These are phyloP conservation scores for Rhagologus leucostigma DNA, from an alignment of 2,113 vertebrate genomes.

Conservation along the genomic window DNA sequence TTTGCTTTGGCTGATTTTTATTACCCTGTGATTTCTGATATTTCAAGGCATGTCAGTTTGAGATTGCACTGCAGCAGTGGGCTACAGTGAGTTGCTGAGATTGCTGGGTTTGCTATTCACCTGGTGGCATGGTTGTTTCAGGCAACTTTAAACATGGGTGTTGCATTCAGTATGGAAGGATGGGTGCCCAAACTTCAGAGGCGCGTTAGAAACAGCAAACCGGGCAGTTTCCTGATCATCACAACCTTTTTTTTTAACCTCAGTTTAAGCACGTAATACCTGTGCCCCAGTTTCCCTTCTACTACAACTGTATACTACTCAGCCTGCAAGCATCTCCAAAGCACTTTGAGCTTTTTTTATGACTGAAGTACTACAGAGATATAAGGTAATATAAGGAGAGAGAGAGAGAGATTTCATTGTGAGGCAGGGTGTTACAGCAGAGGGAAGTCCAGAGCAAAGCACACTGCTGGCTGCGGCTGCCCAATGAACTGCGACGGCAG, in stretches of 20 bases:
- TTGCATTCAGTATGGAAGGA: neutral
- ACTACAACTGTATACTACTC: neutral
- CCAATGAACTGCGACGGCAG: neutral
- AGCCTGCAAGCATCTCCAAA: neutral
- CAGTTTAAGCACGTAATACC: neutral
- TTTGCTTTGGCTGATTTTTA: neutral
- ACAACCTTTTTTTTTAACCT: neutral
- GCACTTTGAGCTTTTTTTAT: neutral
- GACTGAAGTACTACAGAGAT: neutral
- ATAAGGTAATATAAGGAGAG: neutral
- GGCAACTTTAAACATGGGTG: neutral
- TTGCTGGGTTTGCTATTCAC: neutral
- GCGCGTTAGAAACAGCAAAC: neutral
- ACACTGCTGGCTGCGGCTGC: neutral
- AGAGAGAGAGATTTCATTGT: neutral
- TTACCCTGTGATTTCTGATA: neutral
- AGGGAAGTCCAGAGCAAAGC: neutral
- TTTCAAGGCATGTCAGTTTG: neutral
- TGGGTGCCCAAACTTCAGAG: neutral
- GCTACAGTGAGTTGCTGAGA: fast-evolving
- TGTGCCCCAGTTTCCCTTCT: neutral
- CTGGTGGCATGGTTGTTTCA: neutral
- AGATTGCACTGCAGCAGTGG: neutral
- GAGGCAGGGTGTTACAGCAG: neutral
- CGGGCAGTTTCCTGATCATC: neutral